Conservation (phyloP, 2,797 vertebrate genomes). For the Lepilemur ruficaudatus region DNA sequence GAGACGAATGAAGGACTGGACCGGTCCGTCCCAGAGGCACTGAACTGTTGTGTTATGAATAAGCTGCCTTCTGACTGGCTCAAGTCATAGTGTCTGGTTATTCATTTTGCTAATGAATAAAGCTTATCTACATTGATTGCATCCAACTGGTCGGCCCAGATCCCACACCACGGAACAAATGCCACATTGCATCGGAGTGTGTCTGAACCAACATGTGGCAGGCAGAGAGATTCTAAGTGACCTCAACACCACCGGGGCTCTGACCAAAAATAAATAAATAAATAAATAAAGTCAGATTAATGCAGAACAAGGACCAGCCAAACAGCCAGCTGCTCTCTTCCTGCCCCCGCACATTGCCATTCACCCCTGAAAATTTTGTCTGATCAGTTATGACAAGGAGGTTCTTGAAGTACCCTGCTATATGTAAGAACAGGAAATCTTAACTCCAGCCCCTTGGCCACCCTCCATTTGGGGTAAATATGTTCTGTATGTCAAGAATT, state of each 20-base stretch:
- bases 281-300: slow-evolving; percentile 34
- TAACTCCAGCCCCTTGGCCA: neutral
- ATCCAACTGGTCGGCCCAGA: neutral
- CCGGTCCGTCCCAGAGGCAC: rapidly evolving
- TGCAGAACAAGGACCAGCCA: slow-evolving; percentile 28
- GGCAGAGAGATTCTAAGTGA: slow-evolving; percentile 70
- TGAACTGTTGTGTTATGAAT: neutral
- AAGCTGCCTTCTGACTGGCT: neutral
- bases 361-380: slow-evolving; percentile 20
- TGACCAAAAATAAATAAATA: neutral
- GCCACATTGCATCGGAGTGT: neutral
- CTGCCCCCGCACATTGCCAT: neutral
- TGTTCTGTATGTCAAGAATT: neutral
- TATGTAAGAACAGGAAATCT: neutral
- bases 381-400: neutral
- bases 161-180: neutral
- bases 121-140: neutral
- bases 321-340: slow-evolving; percentile 42
- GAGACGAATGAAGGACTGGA: neutral
- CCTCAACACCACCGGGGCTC: slow-evolving; percentile 40
- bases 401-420: neutral
- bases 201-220: slow-evolving; percentile 68
- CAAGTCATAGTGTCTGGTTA: neutral
- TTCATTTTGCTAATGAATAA: slow-evolving; percentile 23
- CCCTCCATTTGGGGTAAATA: slow-evolving; percentile 5